Evolutionary conservation across 2,113 vertebrate genomes (phyloP).

Genomic region (Osmerus eperlanus): DNA sequence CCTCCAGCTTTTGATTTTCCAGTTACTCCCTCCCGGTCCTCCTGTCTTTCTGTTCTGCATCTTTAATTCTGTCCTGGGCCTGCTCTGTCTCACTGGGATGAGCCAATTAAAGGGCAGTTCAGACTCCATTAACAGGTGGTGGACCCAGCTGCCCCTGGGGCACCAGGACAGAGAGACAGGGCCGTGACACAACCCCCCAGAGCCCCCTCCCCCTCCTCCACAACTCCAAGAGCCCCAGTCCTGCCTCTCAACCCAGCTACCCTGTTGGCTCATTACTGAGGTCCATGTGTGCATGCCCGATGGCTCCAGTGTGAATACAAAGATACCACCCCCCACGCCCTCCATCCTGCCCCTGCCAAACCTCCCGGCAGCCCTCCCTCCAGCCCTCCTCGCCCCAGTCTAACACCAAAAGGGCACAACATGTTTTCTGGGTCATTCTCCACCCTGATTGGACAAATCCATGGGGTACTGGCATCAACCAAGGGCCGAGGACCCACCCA

Average conservation of each 20-base stretch:
- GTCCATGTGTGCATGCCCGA: conserved; percentile 57
- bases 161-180: conserved; percentile 48
- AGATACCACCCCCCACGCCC: conserved; percentile 20
- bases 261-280: conserved; percentile 67
- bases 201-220: conserved; percentile 10
- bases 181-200: conserved; percentile 20
- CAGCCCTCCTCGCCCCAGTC: neutral
- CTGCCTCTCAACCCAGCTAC: conserved; percentile 17
- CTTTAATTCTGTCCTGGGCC: conserved; percentile 31
- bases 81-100: conserved; percentile 21
- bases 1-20: neutral
- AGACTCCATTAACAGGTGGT: conserved; percentile 78
- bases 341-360: neutral
- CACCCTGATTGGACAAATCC: conserved; percentile 8
- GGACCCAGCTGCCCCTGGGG: conserved; percentile 70
- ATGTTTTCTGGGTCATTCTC: conserved; percentile 27
- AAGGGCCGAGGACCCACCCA: neutral
- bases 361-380: neutral
- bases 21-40: conserved; percentile 28
- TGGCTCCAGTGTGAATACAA: conserved; percentile 48
- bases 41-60: conserved; percentile 35
- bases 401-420: conserved; percentile 29
- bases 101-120: conserved; percentile 71
- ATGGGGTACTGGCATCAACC: neutral
- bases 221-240: conserved; percentile 7